These are phyloP conservation scores for Pelochelys cantorii DNA, from an alignment of 2,797 vertebrate species.

Conservation along the genomic window DNA sequence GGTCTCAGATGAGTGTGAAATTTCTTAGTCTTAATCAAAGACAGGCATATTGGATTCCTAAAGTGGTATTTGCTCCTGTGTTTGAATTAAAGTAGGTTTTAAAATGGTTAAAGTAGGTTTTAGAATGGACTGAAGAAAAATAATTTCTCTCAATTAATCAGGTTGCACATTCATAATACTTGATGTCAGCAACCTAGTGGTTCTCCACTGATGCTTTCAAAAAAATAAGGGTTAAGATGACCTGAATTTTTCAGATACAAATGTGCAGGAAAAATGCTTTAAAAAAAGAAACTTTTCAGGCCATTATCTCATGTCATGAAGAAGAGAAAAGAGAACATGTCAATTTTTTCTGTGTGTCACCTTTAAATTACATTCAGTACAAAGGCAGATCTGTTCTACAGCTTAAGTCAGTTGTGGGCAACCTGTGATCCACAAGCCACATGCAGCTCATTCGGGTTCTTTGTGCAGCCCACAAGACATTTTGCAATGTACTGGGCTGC, in stretches of 20 bases:
- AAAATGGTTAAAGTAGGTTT: conserved; percentile 9
- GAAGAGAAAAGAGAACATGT: neutral
- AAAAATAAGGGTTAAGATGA: neutral
- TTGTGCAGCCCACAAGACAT: no score
- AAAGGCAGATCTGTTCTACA: neutral
- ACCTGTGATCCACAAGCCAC: no score
- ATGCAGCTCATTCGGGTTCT: no score
- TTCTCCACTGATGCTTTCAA: neutral
- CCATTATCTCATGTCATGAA: neutral
- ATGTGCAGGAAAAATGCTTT: neutral
- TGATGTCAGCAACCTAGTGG: neutral
- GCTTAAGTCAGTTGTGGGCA: no score
- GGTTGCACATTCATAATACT: neutral
- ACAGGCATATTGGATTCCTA: conserved; percentile 16
- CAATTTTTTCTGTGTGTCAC: neutral
- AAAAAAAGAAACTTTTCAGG: neutral
- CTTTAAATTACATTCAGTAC: neutral
- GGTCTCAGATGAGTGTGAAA: conserved; percentile 36
- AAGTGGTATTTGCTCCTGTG: conserved; percentile 30
- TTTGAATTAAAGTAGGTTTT: neutral
- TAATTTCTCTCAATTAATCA: conserved; percentile 5
- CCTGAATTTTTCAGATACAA: neutral
- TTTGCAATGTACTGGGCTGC: no score
- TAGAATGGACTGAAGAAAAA: conserved; percentile 33
- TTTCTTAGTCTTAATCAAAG: conserved; percentile 49